Evolutionary conservation across 1,140 invertebrate genomes (phyloP), one percentile per base, ranked within the genome.

Genomic region (Cyclina sinensis): DNA sequence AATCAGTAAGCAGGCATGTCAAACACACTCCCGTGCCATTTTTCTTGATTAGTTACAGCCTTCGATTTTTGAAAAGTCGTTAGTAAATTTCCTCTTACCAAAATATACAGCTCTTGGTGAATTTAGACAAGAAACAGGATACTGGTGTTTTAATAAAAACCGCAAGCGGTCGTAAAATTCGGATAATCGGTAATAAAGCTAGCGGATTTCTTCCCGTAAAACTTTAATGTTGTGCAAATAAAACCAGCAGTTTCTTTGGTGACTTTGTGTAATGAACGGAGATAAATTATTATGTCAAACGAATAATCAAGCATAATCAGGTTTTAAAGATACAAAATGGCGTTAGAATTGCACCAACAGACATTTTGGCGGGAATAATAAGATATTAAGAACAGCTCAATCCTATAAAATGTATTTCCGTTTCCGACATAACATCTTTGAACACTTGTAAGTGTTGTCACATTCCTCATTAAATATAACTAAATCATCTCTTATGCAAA

Each of bases 241-340:
- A 81, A 81, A 81, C 54, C 30, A 24, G 37, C 18, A 35, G 30
- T 48, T 70, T 54, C 68, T 73, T 30, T 65, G 82, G 39, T 84
- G 68, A 73, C 48, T 84, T 84, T 84, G 82, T 32, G 82, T 30
- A 84, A 84, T 84, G 82, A 84, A 70, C 62, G 32, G 62, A 37
- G 82, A 84, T 84, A 84, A 84, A 84, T 68, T 48, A 84, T 84
- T 84, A 84, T 84, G 74, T 78, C 46, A 78, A 78, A 78, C 43
- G 35, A 54, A 78, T 78, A 12, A 78, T 51, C 32, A 54, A 16
- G 39, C 32, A 51, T 78, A 18, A 51, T 70, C 32, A 39, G 65
- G 27, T 70, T 70, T 70, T 70, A 70, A 70, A 70, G 65, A 27
- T 18, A 70, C 14, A 12, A 35, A 37, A 70, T 37, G 65, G 65